Percentiles rank a stretch among this genome's conserved stretches.
phyloP scores from a whole-genome alignment of 2,113 vertebrate species.

The Seriola quinqueradiata region DNA sequence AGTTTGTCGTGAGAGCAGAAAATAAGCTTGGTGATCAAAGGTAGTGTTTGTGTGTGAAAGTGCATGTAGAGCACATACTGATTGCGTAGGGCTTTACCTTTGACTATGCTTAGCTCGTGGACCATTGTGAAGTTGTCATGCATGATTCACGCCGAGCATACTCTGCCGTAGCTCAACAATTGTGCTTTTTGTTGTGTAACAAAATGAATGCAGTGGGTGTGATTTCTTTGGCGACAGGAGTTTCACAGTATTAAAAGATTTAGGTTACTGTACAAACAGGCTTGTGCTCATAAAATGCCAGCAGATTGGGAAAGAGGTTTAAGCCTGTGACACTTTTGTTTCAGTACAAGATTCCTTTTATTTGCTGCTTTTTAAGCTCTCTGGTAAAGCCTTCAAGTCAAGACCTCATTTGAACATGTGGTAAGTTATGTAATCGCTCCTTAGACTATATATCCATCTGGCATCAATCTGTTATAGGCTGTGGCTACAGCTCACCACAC shows the following conservation, averaged over 20 bases:
- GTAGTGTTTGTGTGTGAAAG: constrained; percentile 74
- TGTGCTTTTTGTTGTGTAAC: constrained; percentile 62
- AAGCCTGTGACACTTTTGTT: constrained; percentile 25
- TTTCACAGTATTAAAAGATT: constrained; percentile 64
- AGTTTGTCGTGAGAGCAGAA: constrained; percentile 17
- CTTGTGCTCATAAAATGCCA: constrained; percentile 22
- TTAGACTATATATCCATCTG: constrained; percentile 65
- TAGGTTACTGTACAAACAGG: constrained; percentile 58
- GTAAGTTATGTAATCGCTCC: constrained; percentile 64
- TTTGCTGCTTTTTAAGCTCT: constrained; percentile 12
- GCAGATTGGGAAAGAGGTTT: constrained; percentile 40
- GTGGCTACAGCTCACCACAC: constrained; percentile 5
- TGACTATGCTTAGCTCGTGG: constrained; percentile 36
- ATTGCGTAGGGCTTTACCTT: constrained; percentile 63
- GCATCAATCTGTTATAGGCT: constrained; percentile 47
- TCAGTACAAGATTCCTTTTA: constrained; percentile 14
- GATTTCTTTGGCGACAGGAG: constrained; percentile 34
- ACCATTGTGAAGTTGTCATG: constrained; percentile 63
- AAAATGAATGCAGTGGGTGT: constrained; percentile 54
- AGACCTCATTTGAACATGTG: constrained; percentile 53
- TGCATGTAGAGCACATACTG: constrained; percentile 52
- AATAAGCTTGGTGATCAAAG: constrained; percentile 68
- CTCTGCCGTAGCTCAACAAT: constrained; percentile 41
- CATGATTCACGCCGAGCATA: constrained; percentile 45
- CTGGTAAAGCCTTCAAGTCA: constrained; percentile 25